phyloP scores from a whole-genome alignment of 2,797 vertebrate genomes.

The Falco novaeseelandiae region DNA sequence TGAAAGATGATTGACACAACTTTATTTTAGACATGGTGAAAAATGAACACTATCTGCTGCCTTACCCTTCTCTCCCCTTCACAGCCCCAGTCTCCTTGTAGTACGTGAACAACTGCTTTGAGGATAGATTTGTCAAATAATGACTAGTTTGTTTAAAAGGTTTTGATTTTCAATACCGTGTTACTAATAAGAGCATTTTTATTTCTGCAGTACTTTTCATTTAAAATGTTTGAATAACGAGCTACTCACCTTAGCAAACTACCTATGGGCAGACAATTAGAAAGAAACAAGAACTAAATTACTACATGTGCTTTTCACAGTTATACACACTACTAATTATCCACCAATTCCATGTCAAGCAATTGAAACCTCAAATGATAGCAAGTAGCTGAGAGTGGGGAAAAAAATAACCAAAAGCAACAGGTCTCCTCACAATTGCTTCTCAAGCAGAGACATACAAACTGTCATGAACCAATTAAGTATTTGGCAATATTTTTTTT shows the following conservation, averaged over 20 bases:
- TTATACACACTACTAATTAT: slow-evolving; percentile 56
- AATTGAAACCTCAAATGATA: slow-evolving; percentile 38
- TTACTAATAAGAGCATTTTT: not conserved
- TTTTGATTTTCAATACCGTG: not conserved
- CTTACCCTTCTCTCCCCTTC: not conserved
- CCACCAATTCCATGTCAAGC: slow-evolving; percentile 16
- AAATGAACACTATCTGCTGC: not conserved
- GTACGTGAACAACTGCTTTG: not conserved
- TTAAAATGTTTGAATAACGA: slow-evolving; percentile 23
- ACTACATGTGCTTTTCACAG: slow-evolving; percentile 40
- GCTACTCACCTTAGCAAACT: not conserved
- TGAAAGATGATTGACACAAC: not conserved
- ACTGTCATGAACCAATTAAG: not conserved
- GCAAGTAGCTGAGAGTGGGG: not conserved
- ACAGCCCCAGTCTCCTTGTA: not conserved
- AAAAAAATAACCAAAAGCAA: not conserved
- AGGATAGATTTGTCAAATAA: not conserved
- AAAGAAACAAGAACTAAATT: slow-evolving; percentile 53
- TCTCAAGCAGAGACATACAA: not conserved
- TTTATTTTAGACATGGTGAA: not conserved
- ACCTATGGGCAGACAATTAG: slow-evolving; percentile 48
- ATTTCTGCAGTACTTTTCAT: not conserved
- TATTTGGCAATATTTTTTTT: not conserved
- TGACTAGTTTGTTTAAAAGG: not conserved
- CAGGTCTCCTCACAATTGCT: not conserved